These are phyloP conservation scores for Pundamilia nyererei DNA, from an alignment of 2,113 vertebrate species.

Conservation along the genomic window DNA sequence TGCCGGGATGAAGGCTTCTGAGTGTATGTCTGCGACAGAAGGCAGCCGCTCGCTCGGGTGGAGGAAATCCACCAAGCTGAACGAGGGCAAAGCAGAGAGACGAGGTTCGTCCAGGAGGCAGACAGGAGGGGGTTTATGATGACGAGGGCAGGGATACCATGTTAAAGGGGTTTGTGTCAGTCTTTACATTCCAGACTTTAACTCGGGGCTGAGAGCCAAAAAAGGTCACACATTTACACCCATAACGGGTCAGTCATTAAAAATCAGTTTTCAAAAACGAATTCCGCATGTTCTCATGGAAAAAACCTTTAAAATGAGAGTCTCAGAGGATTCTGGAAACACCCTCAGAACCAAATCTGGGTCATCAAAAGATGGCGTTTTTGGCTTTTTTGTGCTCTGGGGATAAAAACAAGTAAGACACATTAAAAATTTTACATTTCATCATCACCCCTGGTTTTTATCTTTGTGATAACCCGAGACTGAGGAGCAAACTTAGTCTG, in stretches of 20 bases:
- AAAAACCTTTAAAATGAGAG: background rate
- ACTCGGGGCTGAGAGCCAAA: background rate
- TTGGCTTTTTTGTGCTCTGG: background rate
- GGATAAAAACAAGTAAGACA: background rate
- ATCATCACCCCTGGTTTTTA: background rate
- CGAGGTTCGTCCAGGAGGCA: background rate
- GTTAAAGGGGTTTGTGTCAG: background rate
- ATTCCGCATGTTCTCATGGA: background rate
- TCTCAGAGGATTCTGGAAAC: background rate
- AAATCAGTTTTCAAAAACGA: background rate
- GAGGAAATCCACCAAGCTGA: background rate
- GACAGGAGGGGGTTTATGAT: background rate
- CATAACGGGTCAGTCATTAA: background rate
- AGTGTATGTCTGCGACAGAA: slow-evolving; percentile 20
- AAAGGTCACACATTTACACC: background rate
- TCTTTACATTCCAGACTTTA: background rate
- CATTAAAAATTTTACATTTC: background rate
- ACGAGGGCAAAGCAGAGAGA: background rate
- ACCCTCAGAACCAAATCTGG: background rate
- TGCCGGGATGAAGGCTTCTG: background rate
- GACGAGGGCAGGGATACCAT: background rate
- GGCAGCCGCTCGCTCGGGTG: background rate
- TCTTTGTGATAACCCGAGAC: background rate
- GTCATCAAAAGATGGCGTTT: background rate
- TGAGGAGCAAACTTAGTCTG: background rate